Evolutionary conservation across 2,888 invertebrate genomes (phyloP).

Genomic region (Xylota segnis): DNA sequence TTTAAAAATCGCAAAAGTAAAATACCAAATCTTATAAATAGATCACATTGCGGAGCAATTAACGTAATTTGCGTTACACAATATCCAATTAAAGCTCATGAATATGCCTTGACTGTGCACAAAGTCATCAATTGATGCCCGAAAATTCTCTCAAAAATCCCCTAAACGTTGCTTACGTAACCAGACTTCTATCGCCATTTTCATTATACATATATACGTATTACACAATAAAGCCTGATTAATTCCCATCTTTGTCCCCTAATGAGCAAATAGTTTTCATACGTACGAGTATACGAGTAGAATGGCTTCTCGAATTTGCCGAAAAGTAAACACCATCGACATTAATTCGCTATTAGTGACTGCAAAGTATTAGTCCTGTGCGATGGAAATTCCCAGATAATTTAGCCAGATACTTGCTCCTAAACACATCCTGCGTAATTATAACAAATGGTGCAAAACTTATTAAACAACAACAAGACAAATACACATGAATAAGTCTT

Average conservation of each 20-base stretch:
- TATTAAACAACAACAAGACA: neutral
- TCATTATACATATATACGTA: neutral
- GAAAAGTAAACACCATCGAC: neutral
- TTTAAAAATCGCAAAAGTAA: neutral
- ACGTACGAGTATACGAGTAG: neutral
- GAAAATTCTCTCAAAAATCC: neutral
- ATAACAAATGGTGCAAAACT: neutral
- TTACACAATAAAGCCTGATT: slow-evolving; percentile 5
- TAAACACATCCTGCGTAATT: neutral
- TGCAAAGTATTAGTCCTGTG: neutral
- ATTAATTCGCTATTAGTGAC: neutral
- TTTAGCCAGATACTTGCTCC: neutral
- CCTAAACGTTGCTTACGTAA: neutral
- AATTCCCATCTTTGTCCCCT: neutral
- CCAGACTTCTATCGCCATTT: neutral
- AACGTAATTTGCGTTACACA: neutral
- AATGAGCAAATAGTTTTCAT: neutral
- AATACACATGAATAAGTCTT: too few relatives aligned
- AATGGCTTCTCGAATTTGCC: neutral
- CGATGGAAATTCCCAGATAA: neutral
- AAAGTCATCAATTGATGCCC: neutral
- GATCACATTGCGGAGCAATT: neutral
- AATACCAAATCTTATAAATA: neutral
- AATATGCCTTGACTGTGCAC: neutral
- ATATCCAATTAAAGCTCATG: slow-evolving; percentile 2